A percentile compares a stretch with the other conserved stretches of the same genome.
phyloP scores from a whole-genome alignment of 2,888 invertebrate genomes.

The Troides aeacus region DNA sequence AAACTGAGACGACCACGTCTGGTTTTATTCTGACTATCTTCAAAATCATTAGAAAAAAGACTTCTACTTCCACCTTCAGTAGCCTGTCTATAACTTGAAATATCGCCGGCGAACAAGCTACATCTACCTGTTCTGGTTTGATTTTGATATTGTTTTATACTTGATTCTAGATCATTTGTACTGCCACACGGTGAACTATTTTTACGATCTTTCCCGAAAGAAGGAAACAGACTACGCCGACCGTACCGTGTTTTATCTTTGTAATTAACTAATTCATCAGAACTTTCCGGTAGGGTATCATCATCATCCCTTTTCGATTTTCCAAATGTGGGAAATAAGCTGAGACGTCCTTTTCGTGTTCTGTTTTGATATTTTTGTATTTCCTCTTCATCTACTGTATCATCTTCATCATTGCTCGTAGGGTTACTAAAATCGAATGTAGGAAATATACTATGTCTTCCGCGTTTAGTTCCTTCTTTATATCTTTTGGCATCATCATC shows the following conservation, averaged over 20 bases:
- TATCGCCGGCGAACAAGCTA: slow-evolving; percentile 54
- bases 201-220: slow-evolving; percentile 69
- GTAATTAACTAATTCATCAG: slow-evolving; percentile 69
- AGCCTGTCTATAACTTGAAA: slow-evolving; percentile 45
- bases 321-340: slow-evolving; percentile 70
- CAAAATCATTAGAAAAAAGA: slow-evolving; percentile 55
- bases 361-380: slow-evolving; percentile 65
- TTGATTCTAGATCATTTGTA: slow-evolving; percentile 61
- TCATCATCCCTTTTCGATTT: slow-evolving; percentile 54
- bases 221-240: slow-evolving; percentile 65
- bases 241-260: slow-evolving; percentile 66
- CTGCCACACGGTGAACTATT: slow-evolving; percentile 52
- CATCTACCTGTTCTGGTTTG: slow-evolving; percentile 57
- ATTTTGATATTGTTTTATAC: slow-evolving; percentile 65
- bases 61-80: slow-evolving; percentile 45
- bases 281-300: slow-evolving; percentile 67
- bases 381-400: slow-evolving; percentile 67
- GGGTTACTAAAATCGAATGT: slow-evolving; percentile 63
- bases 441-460: slow-evolving; percentile 69
- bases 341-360: slow-evolving; percentile 66
- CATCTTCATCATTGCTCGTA: slow-evolving; percentile 60
- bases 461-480: slow-evolving; percentile 63
- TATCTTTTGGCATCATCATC: slow-evolving; percentile 60
- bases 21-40: slow-evolving; percentile 65
- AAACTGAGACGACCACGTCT: slow-evolving; percentile 66